Conservation (phyloP, 2,797 vertebrate genomes). For the Crocidura indochinensis region DNA sequence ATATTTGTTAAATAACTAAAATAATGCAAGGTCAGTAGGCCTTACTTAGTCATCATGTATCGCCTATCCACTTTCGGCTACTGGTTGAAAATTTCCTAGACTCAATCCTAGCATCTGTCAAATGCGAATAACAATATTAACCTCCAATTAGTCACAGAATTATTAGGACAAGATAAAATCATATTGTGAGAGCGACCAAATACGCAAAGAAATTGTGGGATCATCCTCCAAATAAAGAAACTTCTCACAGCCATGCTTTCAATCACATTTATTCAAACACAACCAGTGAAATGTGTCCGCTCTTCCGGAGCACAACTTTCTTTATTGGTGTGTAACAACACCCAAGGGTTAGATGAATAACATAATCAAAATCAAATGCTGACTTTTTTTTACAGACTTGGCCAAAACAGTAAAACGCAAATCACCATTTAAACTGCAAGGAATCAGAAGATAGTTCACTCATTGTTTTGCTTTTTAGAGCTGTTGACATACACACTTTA, state of each 20-base stretch:
- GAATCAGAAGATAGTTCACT: constrained; percentile 77
- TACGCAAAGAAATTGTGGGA: constrained; percentile 18
- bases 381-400: constrained; percentile 58
- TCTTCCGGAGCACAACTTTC: constrained; percentile 79
- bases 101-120: constrained; percentile 54
- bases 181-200: not conserved
- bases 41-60: not conserved
- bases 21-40: not conserved
- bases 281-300: constrained; percentile 83
- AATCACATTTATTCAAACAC: constrained; percentile 89
- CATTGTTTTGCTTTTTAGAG: constrained; percentile 83
- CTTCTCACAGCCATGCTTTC: constrained; percentile 68
- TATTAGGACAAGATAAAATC: not conserved
- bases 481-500: constrained; percentile 85
- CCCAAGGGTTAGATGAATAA: constrained; percentile 83
- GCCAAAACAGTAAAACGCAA: constrained; percentile 37
- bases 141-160: not conserved
- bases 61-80: not conserved
- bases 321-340: constrained; percentile 86
- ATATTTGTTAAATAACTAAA: not conserved
- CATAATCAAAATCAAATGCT: constrained; percentile 79
- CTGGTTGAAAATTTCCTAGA: not conserved
- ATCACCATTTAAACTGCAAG: constrained; percentile 74
- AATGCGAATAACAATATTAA: not conserved
- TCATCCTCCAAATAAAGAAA: constrained; percentile 8